phyloP scores from a whole-genome alignment of 1,140 invertebrate species.

The Bradynema listronoti region DNA sequence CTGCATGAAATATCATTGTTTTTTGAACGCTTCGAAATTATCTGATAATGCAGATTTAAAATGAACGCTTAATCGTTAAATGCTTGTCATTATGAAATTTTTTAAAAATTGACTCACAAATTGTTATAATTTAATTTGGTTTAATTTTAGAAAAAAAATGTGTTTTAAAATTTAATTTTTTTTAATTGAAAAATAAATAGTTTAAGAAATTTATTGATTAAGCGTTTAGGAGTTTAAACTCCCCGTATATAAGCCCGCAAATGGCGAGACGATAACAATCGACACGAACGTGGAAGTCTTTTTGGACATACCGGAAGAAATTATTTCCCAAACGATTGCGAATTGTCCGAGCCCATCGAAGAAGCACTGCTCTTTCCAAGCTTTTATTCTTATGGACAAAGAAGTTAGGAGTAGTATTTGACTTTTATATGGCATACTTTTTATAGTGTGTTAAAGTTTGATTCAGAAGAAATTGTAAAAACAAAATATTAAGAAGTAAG shows the following conservation, averaged over 20 bases:
- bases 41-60: too few species aligned
- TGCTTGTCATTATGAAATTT: too few species aligned
- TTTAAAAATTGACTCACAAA: too few species aligned
- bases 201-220: not conserved
- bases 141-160: too few species aligned
- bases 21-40: too few species aligned
- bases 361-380: slow-evolving; percentile 41
- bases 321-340: slow-evolving; percentile 26
- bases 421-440: not conserved
- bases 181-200: not conserved
- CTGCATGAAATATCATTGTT: too few species aligned
- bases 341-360: slow-evolving; percentile 37
- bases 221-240: slow-evolving; percentile 42
- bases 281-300: slow-evolving; percentile 13
- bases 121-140: too few species aligned
- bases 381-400: slow-evolving; percentile 37
- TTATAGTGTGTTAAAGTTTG: not conserved
- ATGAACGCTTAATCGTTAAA: too few species aligned
- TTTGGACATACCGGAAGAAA: slow-evolving; percentile 32
- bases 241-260: slow-evolving; percentile 52
- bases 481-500: too few species aligned
- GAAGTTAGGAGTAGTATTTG: slow-evolving; percentile 14
- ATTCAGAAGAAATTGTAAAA: too few species aligned
- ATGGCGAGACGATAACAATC: slow-evolving; percentile 48
- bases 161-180: too few species aligned